Evolutionary conservation across 2,797 vertebrate genomes (phyloP).

Genomic region (Psittacula echo): DNA sequence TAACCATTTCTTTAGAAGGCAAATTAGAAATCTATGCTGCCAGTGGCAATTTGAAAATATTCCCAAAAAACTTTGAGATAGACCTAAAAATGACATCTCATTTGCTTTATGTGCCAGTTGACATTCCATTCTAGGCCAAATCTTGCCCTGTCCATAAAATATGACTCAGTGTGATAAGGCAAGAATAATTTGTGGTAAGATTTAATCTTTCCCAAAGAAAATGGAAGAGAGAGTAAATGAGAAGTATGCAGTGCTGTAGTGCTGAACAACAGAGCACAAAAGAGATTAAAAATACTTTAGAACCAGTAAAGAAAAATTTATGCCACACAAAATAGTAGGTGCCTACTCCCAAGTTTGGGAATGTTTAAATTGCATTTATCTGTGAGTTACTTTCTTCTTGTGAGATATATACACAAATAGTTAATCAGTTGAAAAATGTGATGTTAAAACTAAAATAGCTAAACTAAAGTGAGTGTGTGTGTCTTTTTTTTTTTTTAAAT

Average conservation of each 20-base stretch:
- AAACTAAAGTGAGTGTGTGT: background rate
- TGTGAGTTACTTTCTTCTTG: background rate
- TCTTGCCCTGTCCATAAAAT: background rate
- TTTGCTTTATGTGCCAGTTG: background rate
- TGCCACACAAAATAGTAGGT: background rate
- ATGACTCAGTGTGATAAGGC: background rate
- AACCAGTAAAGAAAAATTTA: background rate
- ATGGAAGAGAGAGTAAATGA: background rate
- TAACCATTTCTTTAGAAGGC: background rate
- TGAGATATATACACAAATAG: background rate
- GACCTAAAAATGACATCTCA: background rate
- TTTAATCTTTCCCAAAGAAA: background rate
- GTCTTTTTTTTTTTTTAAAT: background rate
- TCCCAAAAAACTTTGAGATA: background rate
- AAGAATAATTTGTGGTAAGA: background rate
- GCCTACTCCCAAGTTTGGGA: background rate
- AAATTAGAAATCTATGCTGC: background rate
- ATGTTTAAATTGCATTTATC: background rate
- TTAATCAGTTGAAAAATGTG: background rate
- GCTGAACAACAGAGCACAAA: background rate
- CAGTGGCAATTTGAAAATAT: background rate
- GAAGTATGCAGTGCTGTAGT: background rate
- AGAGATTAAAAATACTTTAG: background rate
- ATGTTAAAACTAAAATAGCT: background rate
- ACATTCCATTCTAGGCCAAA: background rate